phyloP scores from a whole-genome alignment of 2,113 vertebrate species.

The Promerops cafer region DNA sequence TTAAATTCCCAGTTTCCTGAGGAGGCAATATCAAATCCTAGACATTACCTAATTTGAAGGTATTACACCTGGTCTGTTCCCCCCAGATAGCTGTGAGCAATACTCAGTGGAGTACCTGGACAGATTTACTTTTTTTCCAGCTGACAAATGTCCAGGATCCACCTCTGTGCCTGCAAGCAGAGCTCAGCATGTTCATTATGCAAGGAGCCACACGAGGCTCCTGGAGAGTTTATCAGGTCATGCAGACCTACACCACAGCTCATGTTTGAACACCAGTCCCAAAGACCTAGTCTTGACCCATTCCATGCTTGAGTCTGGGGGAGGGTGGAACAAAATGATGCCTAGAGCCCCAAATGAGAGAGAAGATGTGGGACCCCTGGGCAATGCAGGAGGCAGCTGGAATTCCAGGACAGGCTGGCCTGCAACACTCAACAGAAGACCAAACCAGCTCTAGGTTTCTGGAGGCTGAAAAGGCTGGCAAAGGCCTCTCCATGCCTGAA shows the following conservation, averaged over 20 bases:
- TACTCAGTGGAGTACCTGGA: background rate
- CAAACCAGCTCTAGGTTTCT: background rate
- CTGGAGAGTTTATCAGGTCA: background rate
- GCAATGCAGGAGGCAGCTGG: background rate
- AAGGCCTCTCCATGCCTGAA: background rate
- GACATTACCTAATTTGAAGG: background rate
- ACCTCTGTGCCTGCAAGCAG: background rate
- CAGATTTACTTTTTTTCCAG: background rate
- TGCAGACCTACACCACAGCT: fast-evolving
- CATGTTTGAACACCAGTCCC: background rate
- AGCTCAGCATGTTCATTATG: background rate
- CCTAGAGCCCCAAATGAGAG: background rate
- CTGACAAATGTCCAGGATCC: background rate
- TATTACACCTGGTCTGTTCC: background rate
- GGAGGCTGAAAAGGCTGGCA: background rate
- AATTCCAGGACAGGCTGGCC: background rate
- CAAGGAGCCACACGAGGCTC: fast-evolving
- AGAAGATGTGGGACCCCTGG: background rate
- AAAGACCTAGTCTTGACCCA: background rate
- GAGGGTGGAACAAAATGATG: background rate
- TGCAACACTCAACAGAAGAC: background rate
- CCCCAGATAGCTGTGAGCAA: background rate
- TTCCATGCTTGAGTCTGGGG: background rate
- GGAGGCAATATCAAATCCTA: background rate
- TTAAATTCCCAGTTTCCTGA: background rate